These are phyloP conservation scores for Philereme vetulata DNA, from an alignment of 2,888 invertebrate genomes.

Conservation along the genomic window DNA sequence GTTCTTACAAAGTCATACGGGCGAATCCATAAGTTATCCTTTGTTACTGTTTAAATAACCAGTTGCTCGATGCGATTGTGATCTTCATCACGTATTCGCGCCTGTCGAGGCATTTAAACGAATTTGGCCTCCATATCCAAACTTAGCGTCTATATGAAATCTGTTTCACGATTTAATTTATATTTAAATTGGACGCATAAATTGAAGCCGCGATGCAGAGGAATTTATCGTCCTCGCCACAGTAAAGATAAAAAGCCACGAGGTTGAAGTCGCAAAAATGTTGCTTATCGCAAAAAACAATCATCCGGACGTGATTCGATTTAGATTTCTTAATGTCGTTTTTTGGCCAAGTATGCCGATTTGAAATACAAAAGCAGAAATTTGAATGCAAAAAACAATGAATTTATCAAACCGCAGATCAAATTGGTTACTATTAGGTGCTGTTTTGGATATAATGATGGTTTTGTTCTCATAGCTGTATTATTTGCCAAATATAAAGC, in stretches of 20 bases:
- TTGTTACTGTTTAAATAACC: slow-evolving; percentile 8
- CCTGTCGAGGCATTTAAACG: slow-evolving; percentile 22
- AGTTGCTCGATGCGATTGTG: slow-evolving; percentile 10
- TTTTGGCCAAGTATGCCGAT: slow-evolving; percentile 52
- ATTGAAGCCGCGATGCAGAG: slow-evolving; percentile 32
- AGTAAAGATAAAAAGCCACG: slow-evolving; percentile 33
- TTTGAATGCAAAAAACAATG: slow-evolving; percentile 61
- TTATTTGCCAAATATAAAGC: slow-evolving; percentile 38
- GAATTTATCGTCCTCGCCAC: slow-evolving; percentile 37
- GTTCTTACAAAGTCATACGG: neutral
- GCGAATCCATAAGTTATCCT: neutral
- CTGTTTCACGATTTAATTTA: slow-evolving; percentile 40
- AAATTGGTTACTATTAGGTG: slow-evolving; percentile 53
- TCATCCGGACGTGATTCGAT: slow-evolving; percentile 74
- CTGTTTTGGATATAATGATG: slow-evolving; percentile 50
- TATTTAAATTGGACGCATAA: slow-evolving; percentile 40
- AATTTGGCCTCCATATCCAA: slow-evolving; percentile 21
- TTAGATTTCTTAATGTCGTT: slow-evolving; percentile 63
- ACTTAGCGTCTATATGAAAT: slow-evolving; percentile 26
- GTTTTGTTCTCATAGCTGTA: slow-evolving; percentile 51
- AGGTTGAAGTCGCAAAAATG: slow-evolving; percentile 48
- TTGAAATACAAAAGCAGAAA: slow-evolving; percentile 60
- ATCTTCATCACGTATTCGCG: slow-evolving; percentile 16
- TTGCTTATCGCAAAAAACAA: slow-evolving; percentile 64
- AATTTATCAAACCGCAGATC: slow-evolving; percentile 55